A percentile compares a stretch with the other conserved stretches of the same genome.
Evolutionary conservation across 2,113 vertebrate genomes (phyloP).

Genomic region (Nicator chloris): DNA sequence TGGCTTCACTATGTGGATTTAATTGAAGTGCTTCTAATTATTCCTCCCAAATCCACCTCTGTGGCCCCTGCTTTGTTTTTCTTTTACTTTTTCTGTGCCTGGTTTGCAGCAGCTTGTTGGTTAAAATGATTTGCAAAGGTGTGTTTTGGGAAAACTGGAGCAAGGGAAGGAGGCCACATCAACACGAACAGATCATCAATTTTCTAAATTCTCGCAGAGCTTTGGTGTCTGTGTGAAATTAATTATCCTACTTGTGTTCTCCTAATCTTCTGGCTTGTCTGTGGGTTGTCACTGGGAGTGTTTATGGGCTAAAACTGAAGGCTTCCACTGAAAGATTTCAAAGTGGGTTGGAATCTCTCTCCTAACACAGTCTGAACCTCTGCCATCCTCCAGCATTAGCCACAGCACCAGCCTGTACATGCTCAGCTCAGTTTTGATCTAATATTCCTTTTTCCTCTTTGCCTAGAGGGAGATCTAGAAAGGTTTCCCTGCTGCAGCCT

Average conservation of each 20-base stretch:
- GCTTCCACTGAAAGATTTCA: background rate
- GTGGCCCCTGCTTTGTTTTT: background rate
- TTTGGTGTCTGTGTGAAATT: background rate
- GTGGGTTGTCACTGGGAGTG: background rate
- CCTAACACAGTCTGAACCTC: background rate
- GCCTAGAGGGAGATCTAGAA: background rate
- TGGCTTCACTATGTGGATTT: slow-evolving; percentile 15
- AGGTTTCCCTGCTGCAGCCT: background rate
- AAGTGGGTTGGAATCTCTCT: background rate
- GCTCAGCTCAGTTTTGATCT: slow-evolving; percentile 7
- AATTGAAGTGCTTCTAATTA: slow-evolving; percentile 54
- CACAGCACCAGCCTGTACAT: background rate
- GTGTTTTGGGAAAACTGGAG: background rate
- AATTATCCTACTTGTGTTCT: background rate
- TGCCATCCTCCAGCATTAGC: background rate
- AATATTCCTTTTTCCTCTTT: background rate
- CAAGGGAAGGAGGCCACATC: background rate
- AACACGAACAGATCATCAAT: background rate
- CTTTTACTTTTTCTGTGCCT: background rate
- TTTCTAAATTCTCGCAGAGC: background rate
- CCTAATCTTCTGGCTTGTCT: background rate
- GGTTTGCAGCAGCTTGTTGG: background rate
- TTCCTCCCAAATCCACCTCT: background rate
- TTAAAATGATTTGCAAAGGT: background rate
- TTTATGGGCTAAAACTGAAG: background rate